Base-by-base conservation (phyloP, 1,140 invertebrate species). In the Solenopsis fugax region DNA sequence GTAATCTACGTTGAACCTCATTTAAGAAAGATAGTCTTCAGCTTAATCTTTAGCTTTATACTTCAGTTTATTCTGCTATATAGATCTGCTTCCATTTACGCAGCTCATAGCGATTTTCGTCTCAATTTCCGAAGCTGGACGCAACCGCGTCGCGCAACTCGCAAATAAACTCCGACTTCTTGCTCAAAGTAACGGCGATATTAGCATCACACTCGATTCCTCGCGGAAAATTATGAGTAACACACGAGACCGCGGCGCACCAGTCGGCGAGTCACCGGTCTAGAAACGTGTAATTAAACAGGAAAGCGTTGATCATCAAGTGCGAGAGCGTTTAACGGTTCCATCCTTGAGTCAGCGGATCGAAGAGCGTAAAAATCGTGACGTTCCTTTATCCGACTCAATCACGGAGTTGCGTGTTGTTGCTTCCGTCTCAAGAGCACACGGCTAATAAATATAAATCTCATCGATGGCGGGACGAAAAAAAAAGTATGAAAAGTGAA, bases 361-460 rank as follows among this genome's bases (percentile, higher is more conserved):
- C 56, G 48, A 12, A 24, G 45, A 29, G 16, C 21, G 45, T 54
- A 72, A 52, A 69, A 86, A 56, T 56, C 37, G 52, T 41, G 29
- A 67, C 62, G 34, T 67, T 78, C 58, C 24, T 64, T 76, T 77
- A 45, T 75, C 10, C 48, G 7, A 24, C 9, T 48, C 21, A 50
- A 54, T 34, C n/a, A 62, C 60, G 62, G 9, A 64, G 37, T 21
- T 7, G 16, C 18, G 13, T n/a, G 21, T 21, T 52, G 56, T 56
- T 29, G 10, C 24, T 60, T 72, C 56, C 54, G 72, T 69, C 45
- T 78, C 21, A 48, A 64, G 41, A 60, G 37, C 6, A n/a, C 10
- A 52, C 50, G 77, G 45, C 52, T 80, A 86, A 90, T 86, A 89
- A 86, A 81, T 88, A 91, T 91, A 90, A 91, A 90, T 91, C 87